Conservation (phyloP, 2,797 vertebrate species). For the Catharus ustulatus region DNA sequence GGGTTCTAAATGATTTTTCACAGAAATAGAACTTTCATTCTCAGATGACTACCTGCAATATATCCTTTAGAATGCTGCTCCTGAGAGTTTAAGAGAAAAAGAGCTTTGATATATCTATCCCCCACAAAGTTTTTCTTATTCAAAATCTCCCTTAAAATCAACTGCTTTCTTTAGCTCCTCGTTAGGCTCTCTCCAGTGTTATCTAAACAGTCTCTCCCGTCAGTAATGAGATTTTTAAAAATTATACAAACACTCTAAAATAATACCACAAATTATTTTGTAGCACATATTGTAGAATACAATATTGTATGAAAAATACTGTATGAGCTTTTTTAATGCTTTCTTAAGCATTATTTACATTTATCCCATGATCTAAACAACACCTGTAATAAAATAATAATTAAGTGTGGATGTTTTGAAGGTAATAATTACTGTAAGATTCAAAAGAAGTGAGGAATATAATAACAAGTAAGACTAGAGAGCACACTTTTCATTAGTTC, state of each 20-base stretch:
- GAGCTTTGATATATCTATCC: neutral
- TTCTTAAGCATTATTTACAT: neutral
- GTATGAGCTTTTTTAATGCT: neutral
- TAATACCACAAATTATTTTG: neutral
- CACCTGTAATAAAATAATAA: neutral
- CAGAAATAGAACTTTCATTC: conserved; percentile 37
- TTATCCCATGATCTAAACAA: neutral
- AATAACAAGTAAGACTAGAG: neutral
- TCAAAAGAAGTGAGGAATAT: neutral
- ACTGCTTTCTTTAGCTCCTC: neutral
- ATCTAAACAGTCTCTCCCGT: neutral
- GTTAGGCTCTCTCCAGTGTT: neutral
- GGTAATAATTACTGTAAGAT: neutral
- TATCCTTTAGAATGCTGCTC: conserved; percentile 2
- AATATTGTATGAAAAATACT: neutral
- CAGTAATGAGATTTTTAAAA: neutral
- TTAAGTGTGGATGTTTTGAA: neutral
- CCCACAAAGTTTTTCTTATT: neutral
- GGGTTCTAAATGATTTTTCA: conserved; percentile 37
- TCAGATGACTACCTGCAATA: conserved; percentile 16
- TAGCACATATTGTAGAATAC: neutral
- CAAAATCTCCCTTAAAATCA: neutral
- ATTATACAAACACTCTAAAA: neutral
- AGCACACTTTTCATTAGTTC: neutral
- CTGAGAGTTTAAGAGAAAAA: neutral